Conservation (phyloP, 2,797 vertebrate genomes). For the Eurystomus glaucurus region DNA sequence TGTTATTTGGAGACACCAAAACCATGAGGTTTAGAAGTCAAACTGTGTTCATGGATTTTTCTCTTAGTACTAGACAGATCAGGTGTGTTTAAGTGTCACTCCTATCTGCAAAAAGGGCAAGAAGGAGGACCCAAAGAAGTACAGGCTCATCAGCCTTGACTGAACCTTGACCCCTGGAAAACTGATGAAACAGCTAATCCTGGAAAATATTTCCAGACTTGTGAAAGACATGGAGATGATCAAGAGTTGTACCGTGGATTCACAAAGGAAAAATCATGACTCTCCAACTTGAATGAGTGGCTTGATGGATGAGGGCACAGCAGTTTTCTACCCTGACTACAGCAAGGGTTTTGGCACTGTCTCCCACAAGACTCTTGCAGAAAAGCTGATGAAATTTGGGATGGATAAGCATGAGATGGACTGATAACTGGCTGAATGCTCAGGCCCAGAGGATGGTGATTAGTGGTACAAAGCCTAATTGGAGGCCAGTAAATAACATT, state of each 20-base stretch:
- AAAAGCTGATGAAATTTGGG: neutral
- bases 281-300: neutral
- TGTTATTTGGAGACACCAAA: neutral
- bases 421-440: neutral
- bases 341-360: neutral
- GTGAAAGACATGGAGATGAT: neutral
- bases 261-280: neutral
- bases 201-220: neutral
- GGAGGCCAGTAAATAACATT: neutral
- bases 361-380: neutral
- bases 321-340: neutral
- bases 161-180: neutral
- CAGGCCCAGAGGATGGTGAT: neutral
- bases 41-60: rapidly evolving
- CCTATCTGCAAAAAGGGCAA: neutral
- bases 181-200: neutral
- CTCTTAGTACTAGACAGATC: neutral
- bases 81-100: neutral
- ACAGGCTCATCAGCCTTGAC: neutral
- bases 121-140: neutral
- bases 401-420: neutral
- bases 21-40: neutral
- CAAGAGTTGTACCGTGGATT: neutral
- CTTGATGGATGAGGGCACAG: neutral
- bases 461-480: neutral